Evolutionary conservation across 2,113 vertebrate species (phyloP).

Genomic region (Tetrao urogallus): DNA sequence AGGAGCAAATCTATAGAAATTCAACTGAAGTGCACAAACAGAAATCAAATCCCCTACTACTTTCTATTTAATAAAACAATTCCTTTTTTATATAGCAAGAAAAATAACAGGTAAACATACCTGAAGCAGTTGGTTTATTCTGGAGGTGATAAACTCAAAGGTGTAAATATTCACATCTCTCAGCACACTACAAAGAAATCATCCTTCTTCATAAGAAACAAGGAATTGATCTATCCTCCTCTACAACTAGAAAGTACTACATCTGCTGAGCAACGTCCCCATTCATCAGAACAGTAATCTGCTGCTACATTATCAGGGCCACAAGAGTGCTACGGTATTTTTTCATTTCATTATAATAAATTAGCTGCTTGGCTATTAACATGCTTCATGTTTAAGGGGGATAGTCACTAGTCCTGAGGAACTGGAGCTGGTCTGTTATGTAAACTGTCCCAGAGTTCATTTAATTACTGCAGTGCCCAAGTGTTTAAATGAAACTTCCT

Average conservation of each 20-base stretch:
- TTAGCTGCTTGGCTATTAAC: slow-evolving; percentile 30
- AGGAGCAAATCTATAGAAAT: neutral
- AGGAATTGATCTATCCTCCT: slow-evolving; percentile 38
- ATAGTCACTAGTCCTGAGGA: slow-evolving; percentile 15
- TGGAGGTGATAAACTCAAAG: neutral
- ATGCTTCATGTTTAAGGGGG: slow-evolving; percentile 37
- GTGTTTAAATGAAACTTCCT: slow-evolving; percentile 61
- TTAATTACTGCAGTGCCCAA: slow-evolving; percentile 60
- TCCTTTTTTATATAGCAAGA: neutral
- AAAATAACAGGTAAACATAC: neutral
- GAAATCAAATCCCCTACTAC: neutral
- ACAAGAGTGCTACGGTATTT: neutral
- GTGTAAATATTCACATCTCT: neutral
- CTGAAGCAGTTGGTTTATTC: neutral
- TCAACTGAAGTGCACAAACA: neutral
- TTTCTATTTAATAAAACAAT: neutral
- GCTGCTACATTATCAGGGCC: slow-evolving; percentile 26
- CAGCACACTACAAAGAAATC: neutral
- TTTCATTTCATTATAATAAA: slow-evolving; percentile 50
- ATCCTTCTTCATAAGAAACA: slow-evolving; percentile 16
- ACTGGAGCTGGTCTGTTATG: neutral
- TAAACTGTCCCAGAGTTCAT: slow-evolving; percentile 32
- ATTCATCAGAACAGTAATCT: slow-evolving; percentile 47
- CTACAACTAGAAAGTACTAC: neutral
- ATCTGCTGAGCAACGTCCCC: neutral